Evolutionary conservation across 1,140 invertebrate species (phyloP).

Genomic region (Matsumurasca onukii): DNA sequence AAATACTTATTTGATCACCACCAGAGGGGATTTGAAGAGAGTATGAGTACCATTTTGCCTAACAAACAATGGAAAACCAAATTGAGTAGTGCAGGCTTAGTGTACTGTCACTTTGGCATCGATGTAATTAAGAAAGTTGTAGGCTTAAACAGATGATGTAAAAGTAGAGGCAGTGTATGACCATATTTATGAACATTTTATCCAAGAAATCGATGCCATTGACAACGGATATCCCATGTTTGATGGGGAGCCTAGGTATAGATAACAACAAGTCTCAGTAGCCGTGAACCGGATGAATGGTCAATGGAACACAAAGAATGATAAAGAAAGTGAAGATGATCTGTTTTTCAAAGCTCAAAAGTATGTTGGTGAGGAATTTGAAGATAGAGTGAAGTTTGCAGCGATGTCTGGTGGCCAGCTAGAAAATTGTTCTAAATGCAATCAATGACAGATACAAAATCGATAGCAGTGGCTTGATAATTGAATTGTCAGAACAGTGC

Average conservation of each 20-base stretch:
- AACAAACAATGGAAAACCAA: slow-evolving; percentile 61
- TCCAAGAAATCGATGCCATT: slow-evolving; percentile 94
- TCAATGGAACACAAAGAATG: slow-evolving; percentile 71
- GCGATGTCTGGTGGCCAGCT: slow-evolving; percentile 81
- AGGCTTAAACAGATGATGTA: slow-evolving; percentile 51
- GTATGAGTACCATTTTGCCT: slow-evolving; percentile 58
- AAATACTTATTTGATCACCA: slow-evolving; percentile 92
- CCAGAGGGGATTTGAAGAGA: slow-evolving; percentile 73
- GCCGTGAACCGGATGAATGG: slow-evolving; percentile 78
- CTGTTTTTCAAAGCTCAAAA: slow-evolving; percentile 75
- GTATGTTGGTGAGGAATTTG: slow-evolving; percentile 80
- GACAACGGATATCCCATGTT: slow-evolving; percentile 91
- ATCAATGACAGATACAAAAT: slow-evolving; percentile 66
- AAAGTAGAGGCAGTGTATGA: slow-evolving; percentile 51
- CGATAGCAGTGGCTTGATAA: slow-evolving; percentile 74
- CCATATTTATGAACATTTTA: slow-evolving; percentile 82
- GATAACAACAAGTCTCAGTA: slow-evolving; percentile 77
- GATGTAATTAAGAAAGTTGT: slow-evolving; percentile 65
- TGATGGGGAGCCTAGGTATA: slow-evolving; percentile 69
- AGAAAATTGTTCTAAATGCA: slow-evolving; percentile 65
- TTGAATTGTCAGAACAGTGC: slow-evolving; percentile 65
- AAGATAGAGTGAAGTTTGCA: slow-evolving; percentile 67
- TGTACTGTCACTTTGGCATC: slow-evolving; percentile 91
- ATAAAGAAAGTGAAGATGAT: slow-evolving; percentile 51
- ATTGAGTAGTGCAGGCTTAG: slow-evolving; percentile 92